Base-by-base conservation (phyloP, 2,797 vertebrate species). In the Thunnus albacares region DNA sequence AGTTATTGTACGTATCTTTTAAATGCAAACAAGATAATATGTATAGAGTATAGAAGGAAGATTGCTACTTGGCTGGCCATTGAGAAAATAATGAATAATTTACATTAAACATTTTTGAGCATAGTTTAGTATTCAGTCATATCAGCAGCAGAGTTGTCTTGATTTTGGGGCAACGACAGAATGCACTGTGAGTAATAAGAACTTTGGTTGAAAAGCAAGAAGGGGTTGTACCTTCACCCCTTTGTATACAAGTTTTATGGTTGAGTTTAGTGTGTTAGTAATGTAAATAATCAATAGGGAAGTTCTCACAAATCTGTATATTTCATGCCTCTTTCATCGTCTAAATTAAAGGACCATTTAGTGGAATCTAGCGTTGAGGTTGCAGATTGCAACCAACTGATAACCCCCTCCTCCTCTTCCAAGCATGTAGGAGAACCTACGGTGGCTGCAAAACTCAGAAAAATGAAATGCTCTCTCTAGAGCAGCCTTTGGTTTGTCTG, bases 251-350 rank as follows among this genome's bases (percentile, higher is more conserved):
- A 12, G 1, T 47, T 63, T 64, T 33, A 55, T 47, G 1, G 14
- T 47, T 47, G 17, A 45, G 4, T 47, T 47, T 4, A 47, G 14
- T 47, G 7, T 35, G 35, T 35, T 35, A 35, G 14, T 47, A 17
- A 15, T 47, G 15, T 47, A 47, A 11, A 47, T 47, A 17, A 17
- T 71, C 26, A 59, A 17, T 57, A 24, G 15, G 15, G 18, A 74
- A 14, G 61, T 63, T 72, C 30, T 60, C 6, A 2, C 20, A 58
- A 66, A 66, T n/a, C 49, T 28, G 10, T 55, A 14, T 51, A 67
- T 22, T 33, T 33, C 24, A 14, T 30, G 5, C 3, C 6, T 57
- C n/a, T 49, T 47, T 71, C 17, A 53, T 49, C 65, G 14, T 73
- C 35, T 22, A 20, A 70, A 1, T 35, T 35, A 35, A 35, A 35